These are phyloP conservation scores for Apodemia zela DNA, from an alignment of 2,888 invertebrate species.

Conservation along the genomic window DNA sequence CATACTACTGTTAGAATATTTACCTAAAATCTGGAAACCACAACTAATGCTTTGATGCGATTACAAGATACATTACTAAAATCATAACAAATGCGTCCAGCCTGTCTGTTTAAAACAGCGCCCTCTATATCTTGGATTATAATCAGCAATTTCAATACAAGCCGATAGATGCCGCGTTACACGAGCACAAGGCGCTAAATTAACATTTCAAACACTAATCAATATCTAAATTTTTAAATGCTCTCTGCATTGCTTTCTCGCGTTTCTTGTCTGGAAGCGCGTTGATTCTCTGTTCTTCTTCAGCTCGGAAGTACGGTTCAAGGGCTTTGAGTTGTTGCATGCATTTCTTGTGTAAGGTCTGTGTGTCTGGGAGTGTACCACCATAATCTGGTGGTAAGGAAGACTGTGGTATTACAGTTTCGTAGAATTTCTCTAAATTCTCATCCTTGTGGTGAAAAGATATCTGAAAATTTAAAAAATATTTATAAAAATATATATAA, in stretches of 20 bases:
- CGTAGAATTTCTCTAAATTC: constrained; percentile 77
- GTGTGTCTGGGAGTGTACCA: constrained; percentile 76
- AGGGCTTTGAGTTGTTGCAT: constrained; percentile 54
- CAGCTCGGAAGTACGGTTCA: constrained; percentile 61
- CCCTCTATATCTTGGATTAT: constrained; percentile 7
- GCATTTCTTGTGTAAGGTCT: constrained; percentile 63
- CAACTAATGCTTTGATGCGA: too few species aligned
- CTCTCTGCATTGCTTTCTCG: constrained; percentile 82
- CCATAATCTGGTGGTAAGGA: constrained; percentile 82
- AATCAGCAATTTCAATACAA: neutral
- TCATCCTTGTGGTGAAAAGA: constrained; percentile 80
- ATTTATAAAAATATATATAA: neutral
- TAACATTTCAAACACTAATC: constrained; percentile 68
- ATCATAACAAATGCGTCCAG: neutral
- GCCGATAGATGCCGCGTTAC: neutral
- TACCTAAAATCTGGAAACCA: too few species aligned
- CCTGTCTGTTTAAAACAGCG: constrained; percentile 7
- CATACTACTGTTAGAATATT: too few species aligned
- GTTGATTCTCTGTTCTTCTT: constrained; percentile 62
- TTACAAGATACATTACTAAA: neutral
- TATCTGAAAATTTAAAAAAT: constrained; percentile 62
- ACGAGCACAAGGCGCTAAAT: neutral
- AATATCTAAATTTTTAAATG: constrained; percentile 86
- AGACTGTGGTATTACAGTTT: constrained; percentile 75
- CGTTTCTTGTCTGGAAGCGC: constrained; percentile 65